Evolutionary conservation across 2,113 vertebrate genomes (phyloP), one percentile per base, ranked within the genome.

Genomic region (Thunnus maccoyii): DNA sequence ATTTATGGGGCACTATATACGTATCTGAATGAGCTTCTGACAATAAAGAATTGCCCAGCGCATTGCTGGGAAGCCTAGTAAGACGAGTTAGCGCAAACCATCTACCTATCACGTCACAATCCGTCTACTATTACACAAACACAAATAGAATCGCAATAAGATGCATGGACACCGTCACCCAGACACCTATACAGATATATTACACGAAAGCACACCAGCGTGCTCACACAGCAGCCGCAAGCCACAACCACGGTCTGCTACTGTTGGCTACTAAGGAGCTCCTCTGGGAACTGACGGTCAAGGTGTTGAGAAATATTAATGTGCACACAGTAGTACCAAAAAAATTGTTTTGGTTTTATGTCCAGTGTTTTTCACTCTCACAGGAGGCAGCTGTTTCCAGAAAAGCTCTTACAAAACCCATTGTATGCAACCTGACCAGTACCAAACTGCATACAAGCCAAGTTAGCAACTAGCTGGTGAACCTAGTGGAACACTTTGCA

Each of bases 1-100:
- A 94, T 94, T 93, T 93, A 94, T 89, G 76, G 80, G 82, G 75
- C 85, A 73, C 92, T 91, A 84, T 93, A 89, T 91, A 85, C 18
- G 72, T 88, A 86, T 87, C 70, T 78, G 86, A 89, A 84, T 87
- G 87, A 91, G 88, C 66, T 66, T 72, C 78, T 66, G 75, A 87
- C 83, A 76, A 86, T 89, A 85, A 88, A 89, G 79, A 91, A 93
- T 83, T 71, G 89, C 87, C 83, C 86, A 46, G 76, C 79, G 76
- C 91, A 82, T 76, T 80, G 86, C 62, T 32, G 81, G 50, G 51
- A 79, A 62, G 82, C 58, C 80, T 55, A 10, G 64, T 47, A 25
- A 66, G 82, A 82, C 25, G 30, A 80, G 78, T 83, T 81, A 89
- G 86, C 73, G 2, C 54, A 66, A 80, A 14, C 71, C 78, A 77